A percentile compares a stretch with the other conserved stretches of the same genome.
These are phyloP conservation scores for Natrix natrix DNA, from an alignment of 2,797 vertebrate genomes.

Conservation along the genomic window DNA sequence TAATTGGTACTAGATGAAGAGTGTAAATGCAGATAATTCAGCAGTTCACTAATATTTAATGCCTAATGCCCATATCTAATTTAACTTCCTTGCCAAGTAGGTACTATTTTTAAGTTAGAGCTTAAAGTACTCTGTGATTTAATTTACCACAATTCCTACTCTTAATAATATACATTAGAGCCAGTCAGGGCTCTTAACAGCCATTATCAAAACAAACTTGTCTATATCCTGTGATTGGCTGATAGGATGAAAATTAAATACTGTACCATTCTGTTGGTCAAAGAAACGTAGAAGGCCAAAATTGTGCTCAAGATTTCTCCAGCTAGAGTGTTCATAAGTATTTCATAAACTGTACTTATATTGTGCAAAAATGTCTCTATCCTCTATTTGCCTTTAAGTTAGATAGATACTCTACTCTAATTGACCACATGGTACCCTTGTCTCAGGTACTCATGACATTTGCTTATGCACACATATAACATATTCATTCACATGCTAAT, in stretches of 20 bases:
- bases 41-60: not conserved
- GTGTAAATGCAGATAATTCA: not conserved
- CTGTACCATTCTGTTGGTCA: not conserved
- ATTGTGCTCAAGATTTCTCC: not conserved
- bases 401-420: not conserved
- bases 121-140: not conserved
- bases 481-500: not conserved
- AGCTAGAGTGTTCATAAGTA: not conserved
- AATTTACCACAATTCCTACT: not conserved
- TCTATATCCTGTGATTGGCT: not conserved
- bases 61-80: not conserved
- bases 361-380: not conserved
- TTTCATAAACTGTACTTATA: not conserved
- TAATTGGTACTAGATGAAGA: not conserved
- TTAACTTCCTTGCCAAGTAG: not conserved
- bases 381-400: not conserved
- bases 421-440: not conserved
- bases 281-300: not conserved
- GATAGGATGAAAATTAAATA: not conserved
- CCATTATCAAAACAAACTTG: not conserved
- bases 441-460: not conserved
- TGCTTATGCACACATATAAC: not conserved
- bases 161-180: not conserved
- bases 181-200: not conserved
- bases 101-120: not conserved